phyloP scores from a whole-genome alignment of 2,888 invertebrate genomes.

The Aspidiotus destructor region DNA sequence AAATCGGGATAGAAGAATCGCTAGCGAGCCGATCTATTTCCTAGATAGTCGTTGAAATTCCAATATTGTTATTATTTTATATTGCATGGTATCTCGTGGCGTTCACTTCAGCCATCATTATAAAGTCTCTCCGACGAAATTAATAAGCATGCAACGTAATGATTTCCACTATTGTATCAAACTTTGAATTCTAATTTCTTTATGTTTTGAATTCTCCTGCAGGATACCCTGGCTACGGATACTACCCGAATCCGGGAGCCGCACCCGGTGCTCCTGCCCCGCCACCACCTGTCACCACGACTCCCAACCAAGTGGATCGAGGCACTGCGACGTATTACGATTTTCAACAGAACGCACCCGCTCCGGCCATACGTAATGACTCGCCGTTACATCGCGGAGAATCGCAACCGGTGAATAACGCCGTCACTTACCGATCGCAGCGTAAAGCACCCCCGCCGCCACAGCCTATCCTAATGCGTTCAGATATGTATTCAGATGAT shows the following conservation, averaged over 20 bases:
- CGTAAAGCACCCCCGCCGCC: constrained; percentile 33
- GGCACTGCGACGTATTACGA: constrained; percentile 46
- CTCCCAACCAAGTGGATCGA: constrained; percentile 33
- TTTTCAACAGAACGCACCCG: constrained; percentile 44
- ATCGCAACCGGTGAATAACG: constrained; percentile 20
- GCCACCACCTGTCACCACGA: constrained; percentile 47
- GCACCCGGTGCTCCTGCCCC: constrained; percentile 48
- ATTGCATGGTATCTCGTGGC: constrained; percentile 2
- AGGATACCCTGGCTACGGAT: constrained; percentile 47
- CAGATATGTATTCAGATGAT: constrained; percentile 36
- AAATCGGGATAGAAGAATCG: no score
- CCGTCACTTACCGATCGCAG: constrained; percentile 24
- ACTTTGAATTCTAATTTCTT: no score
- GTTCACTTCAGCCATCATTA: background rate
- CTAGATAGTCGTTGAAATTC: no score
- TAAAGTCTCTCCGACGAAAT: background rate
- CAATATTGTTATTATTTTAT: background rate
- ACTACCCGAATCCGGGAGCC: constrained; percentile 46
- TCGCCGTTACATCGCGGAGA: constrained; percentile 28
- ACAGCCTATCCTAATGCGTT: constrained; percentile 34
- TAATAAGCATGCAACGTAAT: background rate
- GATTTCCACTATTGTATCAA: background rate
- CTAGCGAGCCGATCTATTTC: no score
- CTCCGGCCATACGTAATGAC: constrained; percentile 27
- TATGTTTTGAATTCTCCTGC: constrained; percentile 21